phyloP scores from a whole-genome alignment of 2,888 invertebrate genomes.

The Blomia tropicalis region DNA sequence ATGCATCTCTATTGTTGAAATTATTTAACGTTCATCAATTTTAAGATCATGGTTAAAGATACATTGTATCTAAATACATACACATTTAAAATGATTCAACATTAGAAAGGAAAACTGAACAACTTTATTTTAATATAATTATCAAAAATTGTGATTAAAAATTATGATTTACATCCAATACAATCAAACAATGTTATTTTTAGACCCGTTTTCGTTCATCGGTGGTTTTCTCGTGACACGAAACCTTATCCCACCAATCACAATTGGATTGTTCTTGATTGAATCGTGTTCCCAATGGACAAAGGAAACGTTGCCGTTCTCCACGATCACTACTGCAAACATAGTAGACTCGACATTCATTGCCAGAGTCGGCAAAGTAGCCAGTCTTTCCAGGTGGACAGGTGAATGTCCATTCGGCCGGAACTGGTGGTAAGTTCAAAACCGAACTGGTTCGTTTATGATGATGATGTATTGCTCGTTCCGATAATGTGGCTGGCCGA shows the following conservation, averaged over 20 bases:
- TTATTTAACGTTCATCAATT: too few species aligned
- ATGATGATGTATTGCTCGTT: too few species aligned
- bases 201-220: too few species aligned
- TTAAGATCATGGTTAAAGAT: too few species aligned
- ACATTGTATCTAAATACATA: too few species aligned
- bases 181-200: too few species aligned
- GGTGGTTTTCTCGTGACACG: not conserved
- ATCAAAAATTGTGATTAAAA: too few species aligned
- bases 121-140: too few species aligned
- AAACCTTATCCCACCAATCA: conserved; percentile 18
- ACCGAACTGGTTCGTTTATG: not conserved
- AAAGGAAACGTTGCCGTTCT: conserved; percentile 2
- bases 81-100: too few species aligned
- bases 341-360: conserved; percentile 17
- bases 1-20: too few species aligned
- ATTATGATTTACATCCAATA: too few species aligned
- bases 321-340: conserved; percentile 13
- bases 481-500: not conserved
- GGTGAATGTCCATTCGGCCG: not conserved
- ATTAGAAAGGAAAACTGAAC: too few species aligned
- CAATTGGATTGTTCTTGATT: conserved; percentile 9
- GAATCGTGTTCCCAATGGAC: conserved; percentile 18
- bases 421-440: not conserved
- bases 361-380: conserved; percentile 18
- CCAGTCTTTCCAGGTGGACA: not conserved